Conservation (phyloP, 2,888 invertebrate genomes). For the Dasypolia templi region DNA sequence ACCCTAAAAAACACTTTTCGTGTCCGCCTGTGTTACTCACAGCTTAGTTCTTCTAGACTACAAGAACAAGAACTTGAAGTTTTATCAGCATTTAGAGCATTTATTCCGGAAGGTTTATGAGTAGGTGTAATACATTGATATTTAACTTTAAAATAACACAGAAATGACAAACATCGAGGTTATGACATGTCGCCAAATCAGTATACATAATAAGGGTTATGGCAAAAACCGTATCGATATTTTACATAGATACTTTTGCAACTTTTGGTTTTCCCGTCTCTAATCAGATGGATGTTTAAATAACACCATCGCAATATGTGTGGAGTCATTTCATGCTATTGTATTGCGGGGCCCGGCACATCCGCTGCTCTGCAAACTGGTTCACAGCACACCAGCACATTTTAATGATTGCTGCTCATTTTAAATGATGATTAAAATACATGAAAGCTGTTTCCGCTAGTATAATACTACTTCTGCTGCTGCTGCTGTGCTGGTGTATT, state of each 20-base stretch:
- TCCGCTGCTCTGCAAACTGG: constrained; percentile 33
- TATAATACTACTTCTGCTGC: not conserved
- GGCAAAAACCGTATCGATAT: not conserved
- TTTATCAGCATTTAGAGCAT: no score
- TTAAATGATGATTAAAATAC: constrained; percentile 29
- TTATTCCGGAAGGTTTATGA: no score
- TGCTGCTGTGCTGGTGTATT: no score
- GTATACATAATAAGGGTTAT: not conserved
- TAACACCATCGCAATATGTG: constrained; percentile 43
- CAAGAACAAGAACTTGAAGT: no score
- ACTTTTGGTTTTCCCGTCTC: not conserved
- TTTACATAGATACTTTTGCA: constrained; percentile 18
- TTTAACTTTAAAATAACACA: no score
- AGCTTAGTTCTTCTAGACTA: no score
- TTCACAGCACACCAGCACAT: constrained; percentile 42
- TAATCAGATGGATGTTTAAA: constrained; percentile 26
- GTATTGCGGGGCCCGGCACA: constrained; percentile 41
- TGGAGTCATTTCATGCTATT: constrained; percentile 53
- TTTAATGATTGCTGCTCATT: constrained; percentile 6
- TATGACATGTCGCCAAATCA: no score
- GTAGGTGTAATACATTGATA: no score
- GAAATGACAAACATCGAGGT: no score
- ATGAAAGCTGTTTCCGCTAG: constrained; percentile 3
- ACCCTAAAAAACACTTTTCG: no score
- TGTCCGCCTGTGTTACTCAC: no score